A percentile compares a stretch with the other conserved stretches of the same genome.
Conservation (phyloP, 2,888 invertebrate genomes). For the Troglohyphantes excavatus region DNA sequence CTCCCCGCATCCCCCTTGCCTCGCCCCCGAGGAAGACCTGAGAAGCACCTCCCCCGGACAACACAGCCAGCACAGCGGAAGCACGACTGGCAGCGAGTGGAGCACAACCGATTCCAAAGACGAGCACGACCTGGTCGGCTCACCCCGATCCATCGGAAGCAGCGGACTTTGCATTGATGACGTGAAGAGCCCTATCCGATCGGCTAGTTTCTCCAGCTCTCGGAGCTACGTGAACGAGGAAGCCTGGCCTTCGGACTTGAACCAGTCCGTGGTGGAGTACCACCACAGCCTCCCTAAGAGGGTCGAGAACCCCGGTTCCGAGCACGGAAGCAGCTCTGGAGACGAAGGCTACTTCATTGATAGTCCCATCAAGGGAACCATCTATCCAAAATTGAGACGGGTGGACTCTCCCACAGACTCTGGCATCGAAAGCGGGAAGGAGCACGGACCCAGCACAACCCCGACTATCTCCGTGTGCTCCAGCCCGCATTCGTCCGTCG, state of each 20-base stretch:
- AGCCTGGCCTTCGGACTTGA: constrained; percentile 52
- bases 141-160: constrained; percentile 78
- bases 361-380: constrained; percentile 77
- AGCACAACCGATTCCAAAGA: constrained; percentile 80
- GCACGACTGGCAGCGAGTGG: constrained; percentile 80
- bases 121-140: constrained; percentile 78
- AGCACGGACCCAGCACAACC: constrained; percentile 85
- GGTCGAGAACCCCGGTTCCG: constrained; percentile 69
- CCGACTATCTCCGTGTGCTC: constrained; percentile 80
- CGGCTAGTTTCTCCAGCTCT: constrained; percentile 89
- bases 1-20: constrained; percentile 35
- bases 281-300: constrained; percentile 63
- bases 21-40: constrained; percentile 50
- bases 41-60: constrained; percentile 76
- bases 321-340: constrained; percentile 87
- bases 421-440: constrained; percentile 95
- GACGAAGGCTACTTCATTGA: constrained; percentile 84
- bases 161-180: constrained; percentile 86
- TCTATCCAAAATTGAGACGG: constrained; percentile 80
- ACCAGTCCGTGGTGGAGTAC: constrained; percentile 60
- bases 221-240: constrained; percentile 63
- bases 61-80: constrained; percentile 75
- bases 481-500: constrained; percentile 85
- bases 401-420: constrained; percentile 95
- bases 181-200: constrained; percentile 90